Evolutionary conservation across 2,113 vertebrate species (phyloP).

Genomic region (Dendrocopos noguchii): DNA sequence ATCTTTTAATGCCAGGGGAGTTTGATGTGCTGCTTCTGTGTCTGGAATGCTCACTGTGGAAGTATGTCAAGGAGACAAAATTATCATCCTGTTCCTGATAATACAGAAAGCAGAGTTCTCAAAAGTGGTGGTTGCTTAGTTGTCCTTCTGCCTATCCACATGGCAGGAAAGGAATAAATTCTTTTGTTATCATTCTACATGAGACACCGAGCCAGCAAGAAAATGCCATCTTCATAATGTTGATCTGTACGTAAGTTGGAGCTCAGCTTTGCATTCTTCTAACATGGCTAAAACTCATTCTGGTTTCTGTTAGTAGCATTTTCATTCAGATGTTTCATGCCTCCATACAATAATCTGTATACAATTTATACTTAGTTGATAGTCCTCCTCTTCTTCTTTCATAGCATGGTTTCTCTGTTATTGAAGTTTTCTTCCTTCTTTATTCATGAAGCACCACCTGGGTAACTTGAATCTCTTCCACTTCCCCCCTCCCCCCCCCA

Average conservation of each 20-base stretch:
- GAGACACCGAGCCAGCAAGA: background rate
- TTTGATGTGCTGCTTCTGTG: background rate
- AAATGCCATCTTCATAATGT: background rate
- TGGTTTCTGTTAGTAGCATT: background rate
- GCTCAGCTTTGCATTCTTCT: background rate
- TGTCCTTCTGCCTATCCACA: background rate
- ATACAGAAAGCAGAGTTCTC: background rate
- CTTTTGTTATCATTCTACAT: background rate
- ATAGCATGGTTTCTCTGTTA: background rate
- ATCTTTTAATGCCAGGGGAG: background rate
- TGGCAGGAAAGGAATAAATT: background rate
- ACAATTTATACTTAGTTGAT: background rate
- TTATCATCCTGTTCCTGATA: background rate
- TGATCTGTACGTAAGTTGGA: background rate
- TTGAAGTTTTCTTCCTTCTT: background rate
- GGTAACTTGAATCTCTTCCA: background rate
- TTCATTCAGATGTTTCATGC: background rate
- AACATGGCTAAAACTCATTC: background rate
- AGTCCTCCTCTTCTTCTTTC: background rate
- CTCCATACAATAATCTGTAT: background rate
- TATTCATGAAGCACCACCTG: background rate
- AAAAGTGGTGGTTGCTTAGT: background rate
- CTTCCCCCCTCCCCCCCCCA: background rate
- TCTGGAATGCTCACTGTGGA: background rate
- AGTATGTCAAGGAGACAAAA: conserved; percentile 46